Conservation (phyloP, 2,113 vertebrate species). For the Thalassoma bifasciatum region DNA sequence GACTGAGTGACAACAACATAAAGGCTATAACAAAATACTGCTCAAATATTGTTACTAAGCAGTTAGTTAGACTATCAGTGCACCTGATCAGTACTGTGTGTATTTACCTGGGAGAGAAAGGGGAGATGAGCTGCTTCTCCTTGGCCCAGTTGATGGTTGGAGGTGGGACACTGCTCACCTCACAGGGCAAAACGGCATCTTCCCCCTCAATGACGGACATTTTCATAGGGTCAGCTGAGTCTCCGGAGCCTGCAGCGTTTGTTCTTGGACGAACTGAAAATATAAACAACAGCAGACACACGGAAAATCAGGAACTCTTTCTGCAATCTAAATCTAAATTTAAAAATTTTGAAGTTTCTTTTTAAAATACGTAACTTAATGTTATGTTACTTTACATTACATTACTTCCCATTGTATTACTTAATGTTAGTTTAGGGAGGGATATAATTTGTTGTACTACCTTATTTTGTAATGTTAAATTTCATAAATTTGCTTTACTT, state of each 20-base stretch:
- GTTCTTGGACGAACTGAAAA: constrained; percentile 90
- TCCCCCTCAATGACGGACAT: constrained; percentile 87
- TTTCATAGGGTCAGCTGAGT: constrained; percentile 72
- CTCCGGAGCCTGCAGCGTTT: constrained; percentile 64
- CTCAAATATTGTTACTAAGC: neutral
- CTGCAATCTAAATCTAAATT: too few species aligned
- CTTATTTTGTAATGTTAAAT: too few species aligned
- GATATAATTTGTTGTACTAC: too few species aligned
- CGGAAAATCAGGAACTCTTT: too few species aligned
- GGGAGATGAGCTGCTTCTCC: constrained; percentile 93
- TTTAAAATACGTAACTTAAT: too few species aligned
- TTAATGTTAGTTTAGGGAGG: too few species aligned
- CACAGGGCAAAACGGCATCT: constrained; percentile 90
- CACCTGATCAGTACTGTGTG: neutral
- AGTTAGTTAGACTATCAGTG: neutral
- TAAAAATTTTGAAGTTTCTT: too few species aligned
- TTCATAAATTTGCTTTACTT: too few species aligned
- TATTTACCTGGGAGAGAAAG: constrained; percentile 91
- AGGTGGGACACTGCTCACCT: constrained; percentile 91
- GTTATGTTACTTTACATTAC: too few species aligned
- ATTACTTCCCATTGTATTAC: too few species aligned
- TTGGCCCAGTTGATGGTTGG: constrained; percentile 94
- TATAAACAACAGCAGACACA: neutral
- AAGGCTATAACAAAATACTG: neutral
- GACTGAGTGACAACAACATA: neutral